Conservation (phyloP, 1,140 invertebrate genomes). For the Trinorchestia longiramus region DNA sequence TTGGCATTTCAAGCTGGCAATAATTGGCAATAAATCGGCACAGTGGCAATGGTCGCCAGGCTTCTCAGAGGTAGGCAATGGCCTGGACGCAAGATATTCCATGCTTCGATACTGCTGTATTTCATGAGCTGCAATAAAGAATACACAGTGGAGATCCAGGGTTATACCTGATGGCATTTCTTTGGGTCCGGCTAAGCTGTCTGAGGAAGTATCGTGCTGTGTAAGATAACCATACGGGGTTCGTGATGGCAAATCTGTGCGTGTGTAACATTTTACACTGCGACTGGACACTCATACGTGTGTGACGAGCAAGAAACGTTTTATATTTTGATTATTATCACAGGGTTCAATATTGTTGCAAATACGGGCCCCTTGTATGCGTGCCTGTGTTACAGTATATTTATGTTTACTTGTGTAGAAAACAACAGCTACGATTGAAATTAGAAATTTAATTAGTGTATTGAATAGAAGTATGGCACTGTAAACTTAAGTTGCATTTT, state of each 20-base stretch:
- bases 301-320: not conserved
- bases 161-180: not conserved
- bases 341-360: not conserved
- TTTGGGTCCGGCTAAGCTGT: not conserved
- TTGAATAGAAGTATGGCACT: too few species aligned
- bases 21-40: slow-evolving; percentile 51
- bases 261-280: not conserved
- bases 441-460: too few species aligned
- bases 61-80: not conserved
- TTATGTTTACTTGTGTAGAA: too few species aligned
- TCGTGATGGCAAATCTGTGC: not conserved
- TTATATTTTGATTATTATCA: not conserved
- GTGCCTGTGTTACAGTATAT: not conserved
- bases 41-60: not conserved
- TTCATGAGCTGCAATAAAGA: not conserved
- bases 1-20: slow-evolving; percentile 33
- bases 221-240: not conserved
- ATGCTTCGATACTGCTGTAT: not conserved
- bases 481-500: too few species aligned
- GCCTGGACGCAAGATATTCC: not conserved
- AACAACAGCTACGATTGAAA: too few species aligned
- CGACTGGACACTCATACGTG: not conserved
- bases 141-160: not conserved
- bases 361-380: not conserved
- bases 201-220: not conserved